Conservation (phyloP, 2,888 invertebrate species). For the Agrotis puta region DNA sequence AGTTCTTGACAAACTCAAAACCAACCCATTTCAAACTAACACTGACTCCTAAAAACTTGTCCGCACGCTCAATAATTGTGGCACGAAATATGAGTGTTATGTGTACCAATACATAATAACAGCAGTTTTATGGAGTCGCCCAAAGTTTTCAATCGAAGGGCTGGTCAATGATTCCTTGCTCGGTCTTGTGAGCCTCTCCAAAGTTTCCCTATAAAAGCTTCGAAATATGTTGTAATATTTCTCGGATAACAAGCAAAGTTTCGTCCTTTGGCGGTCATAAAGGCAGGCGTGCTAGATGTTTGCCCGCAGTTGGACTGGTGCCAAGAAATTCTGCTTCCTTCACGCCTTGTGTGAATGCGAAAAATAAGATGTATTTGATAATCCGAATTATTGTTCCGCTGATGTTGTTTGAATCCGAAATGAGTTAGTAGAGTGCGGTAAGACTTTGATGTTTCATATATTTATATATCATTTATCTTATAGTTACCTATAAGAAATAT, state of each 20-base stretch:
- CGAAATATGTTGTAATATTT: conserved; percentile 87
- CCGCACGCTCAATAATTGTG: conserved; percentile 40
- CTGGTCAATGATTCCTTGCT: conserved; percentile 68
- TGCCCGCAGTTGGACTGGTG: conserved; percentile 71
- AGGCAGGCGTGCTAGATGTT: conserved; percentile 71
- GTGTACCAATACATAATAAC: conserved; percentile 54
- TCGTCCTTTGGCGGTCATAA: conserved; percentile 76
- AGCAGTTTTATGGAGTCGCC: conserved; percentile 50
- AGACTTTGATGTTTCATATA: conserved; percentile 7
- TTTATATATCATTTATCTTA: not conserved
- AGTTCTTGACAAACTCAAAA: conserved; percentile 3
- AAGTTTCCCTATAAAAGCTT: conserved; percentile 85
- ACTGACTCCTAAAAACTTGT: conserved; percentile 19
- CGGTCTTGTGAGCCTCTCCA: conserved; percentile 75
- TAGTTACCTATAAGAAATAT: not conserved
- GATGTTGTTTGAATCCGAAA: conserved; percentile 54
- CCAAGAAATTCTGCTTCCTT: conserved; percentile 68
- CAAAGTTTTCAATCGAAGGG: conserved; percentile 62
- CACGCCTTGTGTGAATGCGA: conserved; percentile 61
- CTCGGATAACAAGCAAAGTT: conserved; percentile 88
- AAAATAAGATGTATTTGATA: conserved; percentile 62
- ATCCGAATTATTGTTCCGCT: conserved; percentile 52
- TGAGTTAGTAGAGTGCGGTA: conserved; percentile 6
- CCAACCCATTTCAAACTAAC: conserved; percentile 26
- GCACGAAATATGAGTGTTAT: conserved; percentile 54